These are phyloP conservation scores for Scolopax mira DNA, from an alignment of 2,113 vertebrate species.

Conservation along the genomic window DNA sequence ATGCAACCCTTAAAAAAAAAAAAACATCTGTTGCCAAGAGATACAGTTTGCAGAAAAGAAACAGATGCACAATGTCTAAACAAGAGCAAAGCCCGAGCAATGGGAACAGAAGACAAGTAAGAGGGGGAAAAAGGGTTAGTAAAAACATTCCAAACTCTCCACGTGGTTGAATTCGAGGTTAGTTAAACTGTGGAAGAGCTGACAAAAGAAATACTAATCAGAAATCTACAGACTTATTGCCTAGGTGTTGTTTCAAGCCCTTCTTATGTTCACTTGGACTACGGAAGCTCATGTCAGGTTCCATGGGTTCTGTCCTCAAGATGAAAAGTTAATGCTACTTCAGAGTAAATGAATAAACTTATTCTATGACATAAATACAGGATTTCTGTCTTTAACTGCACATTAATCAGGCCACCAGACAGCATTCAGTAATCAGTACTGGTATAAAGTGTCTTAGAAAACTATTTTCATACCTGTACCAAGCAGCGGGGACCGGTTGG, in stretches of 20 bases:
- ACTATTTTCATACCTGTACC: constrained; percentile 82
- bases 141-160: neutral
- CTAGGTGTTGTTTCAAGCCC: neutral
- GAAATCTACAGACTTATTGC: neutral
- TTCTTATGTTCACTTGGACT: neutral
- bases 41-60: neutral
- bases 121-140: neutral
- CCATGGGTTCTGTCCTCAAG: neutral
- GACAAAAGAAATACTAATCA: neutral
- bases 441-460: neutral
- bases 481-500: constrained; percentile 84
- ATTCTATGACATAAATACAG: neutral
- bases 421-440: neutral
- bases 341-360: neutral
- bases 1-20: neutral
- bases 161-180: neutral
- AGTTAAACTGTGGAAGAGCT: neutral
- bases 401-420: neutral
- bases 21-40: constrained; percentile 21
- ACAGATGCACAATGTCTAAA: neutral
- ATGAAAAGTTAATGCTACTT: neutral
- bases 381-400: neutral
- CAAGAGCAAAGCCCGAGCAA: neutral
- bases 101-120: neutral
- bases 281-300: neutral